Evolutionary conservation across 2,113 vertebrate genomes (phyloP).

Genomic region (Mionectes macconnelli): DNA sequence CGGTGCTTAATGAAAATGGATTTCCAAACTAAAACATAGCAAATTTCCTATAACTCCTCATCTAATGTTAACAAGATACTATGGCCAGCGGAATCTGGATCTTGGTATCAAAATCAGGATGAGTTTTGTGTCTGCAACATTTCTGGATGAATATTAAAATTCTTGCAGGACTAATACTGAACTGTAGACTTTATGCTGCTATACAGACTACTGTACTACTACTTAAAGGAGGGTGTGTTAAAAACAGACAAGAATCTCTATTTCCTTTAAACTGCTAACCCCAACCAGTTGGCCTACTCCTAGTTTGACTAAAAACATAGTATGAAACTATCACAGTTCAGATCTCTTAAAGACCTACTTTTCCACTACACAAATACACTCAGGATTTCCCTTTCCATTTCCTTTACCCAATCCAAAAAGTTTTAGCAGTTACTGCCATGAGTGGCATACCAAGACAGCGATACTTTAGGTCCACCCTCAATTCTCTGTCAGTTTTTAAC

Average conservation of each 20-base stretch:
- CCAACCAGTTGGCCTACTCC: neutral
- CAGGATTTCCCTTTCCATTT: neutral
- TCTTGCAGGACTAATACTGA: neutral
- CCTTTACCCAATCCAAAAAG: neutral
- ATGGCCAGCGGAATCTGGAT: neutral
- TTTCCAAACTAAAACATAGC: neutral
- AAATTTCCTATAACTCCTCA: neutral
- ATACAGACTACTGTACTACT: neutral
- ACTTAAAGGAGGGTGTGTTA: neutral
- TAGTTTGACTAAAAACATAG: neutral
- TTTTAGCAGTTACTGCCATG: accelerated
- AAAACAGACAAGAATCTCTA: neutral
- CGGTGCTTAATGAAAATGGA: neutral
- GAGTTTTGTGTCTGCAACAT: neutral
- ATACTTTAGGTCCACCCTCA: neutral
- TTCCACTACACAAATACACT: neutral
- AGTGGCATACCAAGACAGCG: neutral
- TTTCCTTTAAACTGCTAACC: neutral
- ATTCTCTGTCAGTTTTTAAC: neutral
- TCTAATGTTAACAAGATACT: neutral
- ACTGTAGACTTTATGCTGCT: neutral
- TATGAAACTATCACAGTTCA: neutral
- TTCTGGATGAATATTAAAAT: neutral
- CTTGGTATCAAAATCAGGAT: neutral
- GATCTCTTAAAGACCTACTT: neutral